These are phyloP conservation scores for Peromyscus eremicus DNA, from an alignment of 2,797 vertebrate genomes.

Conservation along the genomic window DNA sequence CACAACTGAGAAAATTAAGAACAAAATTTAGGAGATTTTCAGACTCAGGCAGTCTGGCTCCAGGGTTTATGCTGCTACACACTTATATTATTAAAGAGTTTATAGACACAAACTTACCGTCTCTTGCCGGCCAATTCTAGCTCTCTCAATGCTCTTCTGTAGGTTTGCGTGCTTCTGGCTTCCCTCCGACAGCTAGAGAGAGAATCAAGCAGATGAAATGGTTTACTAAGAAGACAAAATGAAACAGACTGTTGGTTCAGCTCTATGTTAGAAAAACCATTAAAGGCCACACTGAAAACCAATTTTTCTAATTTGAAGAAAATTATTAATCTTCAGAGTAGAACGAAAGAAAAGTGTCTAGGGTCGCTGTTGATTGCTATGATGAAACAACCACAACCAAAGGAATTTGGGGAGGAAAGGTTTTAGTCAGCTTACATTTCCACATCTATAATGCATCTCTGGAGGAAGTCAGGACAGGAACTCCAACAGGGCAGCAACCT, in stretches of 20 bases:
- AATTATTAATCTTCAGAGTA: background rate
- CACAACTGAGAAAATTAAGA: conserved; percentile 51
- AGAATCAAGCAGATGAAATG: conserved; percentile 76
- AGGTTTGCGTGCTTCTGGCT: conserved; percentile 90
- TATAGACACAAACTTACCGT: conserved; percentile 90
- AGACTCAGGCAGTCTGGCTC: conserved; percentile 17
- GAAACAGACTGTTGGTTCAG: background rate
- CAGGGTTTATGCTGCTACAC: background rate
- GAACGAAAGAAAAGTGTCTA: background rate
- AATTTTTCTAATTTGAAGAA: conserved; percentile 1
- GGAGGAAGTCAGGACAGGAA: background rate
- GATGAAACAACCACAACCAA: too few species aligned
- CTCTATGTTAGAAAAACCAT: conserved; percentile 16
- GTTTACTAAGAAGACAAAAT: conserved; percentile 36
- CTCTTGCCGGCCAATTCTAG: conserved; percentile 94
- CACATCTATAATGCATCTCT: background rate
- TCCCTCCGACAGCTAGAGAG: conserved; percentile 91
- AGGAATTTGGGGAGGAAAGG: background rate
- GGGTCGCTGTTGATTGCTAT: too few species aligned
- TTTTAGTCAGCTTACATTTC: background rate
- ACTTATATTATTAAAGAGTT: background rate
- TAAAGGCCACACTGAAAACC: background rate
- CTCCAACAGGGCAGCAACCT: background rate
- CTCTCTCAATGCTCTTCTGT: conserved; percentile 91
- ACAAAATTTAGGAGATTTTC: conserved; percentile 36